Evolutionary conservation across 2,113 vertebrate species (phyloP).

Genomic region (Triplophysa dalaica): DNA sequence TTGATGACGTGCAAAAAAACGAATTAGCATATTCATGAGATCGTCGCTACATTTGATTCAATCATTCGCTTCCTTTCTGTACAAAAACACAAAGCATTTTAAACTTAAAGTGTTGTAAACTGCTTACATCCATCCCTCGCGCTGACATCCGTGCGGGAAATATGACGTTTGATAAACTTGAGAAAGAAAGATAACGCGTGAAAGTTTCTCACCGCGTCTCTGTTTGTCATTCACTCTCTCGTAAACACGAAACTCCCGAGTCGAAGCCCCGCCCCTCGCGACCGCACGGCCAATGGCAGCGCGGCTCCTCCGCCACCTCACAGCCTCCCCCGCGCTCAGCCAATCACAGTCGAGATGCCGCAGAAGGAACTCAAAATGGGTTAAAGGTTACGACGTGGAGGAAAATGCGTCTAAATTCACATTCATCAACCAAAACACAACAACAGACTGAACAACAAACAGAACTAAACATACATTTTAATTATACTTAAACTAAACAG

Average conservation of each 20-base stretch:
- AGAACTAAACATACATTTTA: too few relatives aligned
- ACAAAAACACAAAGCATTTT: too few relatives aligned
- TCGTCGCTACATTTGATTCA: background rate
- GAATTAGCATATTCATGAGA: background rate
- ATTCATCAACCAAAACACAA: background rate
- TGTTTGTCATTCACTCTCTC: slow-evolving; percentile 41
- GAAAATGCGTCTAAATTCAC: background rate
- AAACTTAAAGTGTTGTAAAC: too few relatives aligned
- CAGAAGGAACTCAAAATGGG: slow-evolving; percentile 55
- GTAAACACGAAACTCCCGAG: slow-evolving; percentile 69
- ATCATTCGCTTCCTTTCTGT: background rate
- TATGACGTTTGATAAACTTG: too few relatives aligned
- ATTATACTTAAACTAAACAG: background rate
- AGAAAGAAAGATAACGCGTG: too few relatives aligned
- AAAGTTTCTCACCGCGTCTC: background rate
- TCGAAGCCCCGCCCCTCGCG: slow-evolving; percentile 61
- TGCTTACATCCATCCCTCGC: too few relatives aligned
- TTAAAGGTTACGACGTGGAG: slow-evolving; percentile 66
- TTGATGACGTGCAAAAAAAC: background rate
- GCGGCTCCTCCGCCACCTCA: slow-evolving; percentile 39
- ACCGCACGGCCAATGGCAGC: slow-evolving; percentile 61
- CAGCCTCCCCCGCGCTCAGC: slow-evolving; percentile 47
- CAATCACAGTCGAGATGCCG: slow-evolving; percentile 55
- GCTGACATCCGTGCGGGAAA: too few relatives aligned
- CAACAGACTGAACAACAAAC: background rate